phyloP scores from a whole-genome alignment of 2,113 vertebrate species.

The Plecotus auritus region DNA sequence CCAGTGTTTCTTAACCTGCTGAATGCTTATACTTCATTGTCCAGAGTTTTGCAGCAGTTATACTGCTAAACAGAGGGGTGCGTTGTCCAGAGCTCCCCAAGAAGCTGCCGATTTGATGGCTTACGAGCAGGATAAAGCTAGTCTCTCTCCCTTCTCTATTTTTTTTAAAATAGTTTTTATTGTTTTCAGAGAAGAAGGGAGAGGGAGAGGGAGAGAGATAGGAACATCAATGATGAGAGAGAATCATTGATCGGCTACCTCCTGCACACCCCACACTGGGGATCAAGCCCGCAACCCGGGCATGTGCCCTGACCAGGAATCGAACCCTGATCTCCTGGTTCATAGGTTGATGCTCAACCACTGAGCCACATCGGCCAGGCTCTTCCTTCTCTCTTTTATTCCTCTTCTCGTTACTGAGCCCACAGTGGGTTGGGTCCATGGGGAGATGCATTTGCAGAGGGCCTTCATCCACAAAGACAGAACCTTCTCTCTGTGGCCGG shows the following conservation, averaged over 20 bases:
- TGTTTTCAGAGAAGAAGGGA: no score
- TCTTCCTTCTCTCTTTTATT: background rate
- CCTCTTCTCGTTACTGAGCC: background rate
- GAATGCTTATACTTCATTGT: slow-evolving; percentile 37
- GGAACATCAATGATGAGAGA: no score
- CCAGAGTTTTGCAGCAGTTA: background rate
- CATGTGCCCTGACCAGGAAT: no score
- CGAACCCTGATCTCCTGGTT: no score
- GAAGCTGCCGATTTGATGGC: background rate
- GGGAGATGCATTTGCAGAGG: background rate
- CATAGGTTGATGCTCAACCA: no score
- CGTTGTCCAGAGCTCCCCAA: background rate
- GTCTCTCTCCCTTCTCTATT: background rate
- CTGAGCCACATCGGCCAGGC: no score
- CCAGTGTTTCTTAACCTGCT: slow-evolving; percentile 57
- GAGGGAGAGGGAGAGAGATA: no score
- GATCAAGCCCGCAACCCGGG: no score
- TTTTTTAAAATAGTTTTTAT: background rate
- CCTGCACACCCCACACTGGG: no score
- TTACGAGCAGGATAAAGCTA: background rate
- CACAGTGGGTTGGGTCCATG: background rate
- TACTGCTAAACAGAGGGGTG: background rate
- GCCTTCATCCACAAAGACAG: background rate
- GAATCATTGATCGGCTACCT: no score
- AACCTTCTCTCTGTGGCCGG: background rate